Percentiles rank a stretch among this genome's conserved stretches.
Conservation (phyloP, 2,888 invertebrate species). For the Metallyticus violacea region DNA sequence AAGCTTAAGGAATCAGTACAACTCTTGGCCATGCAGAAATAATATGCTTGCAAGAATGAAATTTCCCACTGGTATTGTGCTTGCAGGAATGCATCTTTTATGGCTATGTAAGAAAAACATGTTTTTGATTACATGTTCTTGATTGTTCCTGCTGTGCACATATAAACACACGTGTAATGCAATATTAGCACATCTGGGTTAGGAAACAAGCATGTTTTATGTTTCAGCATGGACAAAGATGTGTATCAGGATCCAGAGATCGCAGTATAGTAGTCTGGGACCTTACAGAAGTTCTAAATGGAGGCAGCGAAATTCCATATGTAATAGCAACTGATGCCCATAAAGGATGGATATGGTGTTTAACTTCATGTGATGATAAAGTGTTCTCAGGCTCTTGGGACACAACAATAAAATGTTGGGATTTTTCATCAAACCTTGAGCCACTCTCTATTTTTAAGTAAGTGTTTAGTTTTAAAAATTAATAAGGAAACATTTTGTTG, state of each 20-base stretch:
- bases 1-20: no score
- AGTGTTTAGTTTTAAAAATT: background rate
- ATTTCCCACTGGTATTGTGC: no score
- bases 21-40: no score
- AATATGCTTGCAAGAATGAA: no score
- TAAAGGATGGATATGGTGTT: conserved; percentile 60
- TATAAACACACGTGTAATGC: background rate
- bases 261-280: conserved; percentile 56
- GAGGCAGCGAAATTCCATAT: conserved; percentile 39
- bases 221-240: conserved; percentile 19
- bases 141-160: background rate
- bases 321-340: conserved; percentile 53
- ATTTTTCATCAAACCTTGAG: conserved; percentile 47
- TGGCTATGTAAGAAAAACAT: no score
- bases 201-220: background rate
- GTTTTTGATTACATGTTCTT: no score
- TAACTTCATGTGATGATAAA: conserved; percentile 42
- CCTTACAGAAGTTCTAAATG: conserved; percentile 38
- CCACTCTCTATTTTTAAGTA: conserved; percentile 23
- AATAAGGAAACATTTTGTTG: background rate
- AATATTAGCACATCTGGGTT: background rate
- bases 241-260: conserved; percentile 55
- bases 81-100: no score
- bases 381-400: conserved; percentile 63
- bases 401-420: conserved; percentile 58